A percentile compares a stretch with the other conserved stretches of the same genome.
These are phyloP conservation scores for Momotus momota DNA, from an alignment of 2,797 vertebrate species.

Conservation along the genomic window DNA sequence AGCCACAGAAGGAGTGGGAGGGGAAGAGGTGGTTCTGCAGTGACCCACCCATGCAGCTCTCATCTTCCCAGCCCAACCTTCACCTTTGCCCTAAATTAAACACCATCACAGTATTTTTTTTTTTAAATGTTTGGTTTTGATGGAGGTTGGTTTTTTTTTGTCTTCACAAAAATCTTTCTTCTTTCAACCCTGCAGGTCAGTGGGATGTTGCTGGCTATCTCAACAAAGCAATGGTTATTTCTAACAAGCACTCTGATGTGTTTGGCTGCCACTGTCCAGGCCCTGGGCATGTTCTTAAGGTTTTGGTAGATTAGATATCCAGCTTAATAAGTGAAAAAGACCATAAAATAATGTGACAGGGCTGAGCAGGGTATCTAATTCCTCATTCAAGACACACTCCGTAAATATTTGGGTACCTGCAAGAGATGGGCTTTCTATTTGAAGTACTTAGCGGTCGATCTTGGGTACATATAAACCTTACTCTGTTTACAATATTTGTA, in stretches of 20 bases:
- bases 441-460: constrained; percentile 77
- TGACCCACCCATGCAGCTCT: constrained; percentile 68
- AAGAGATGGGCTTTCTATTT: constrained; percentile 74
- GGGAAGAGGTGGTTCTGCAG: constrained; percentile 63
- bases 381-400: constrained; percentile 63
- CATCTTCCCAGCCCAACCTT: constrained; percentile 69
- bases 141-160: neutral
- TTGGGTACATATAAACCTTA: constrained; percentile 70
- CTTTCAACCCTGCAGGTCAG: neutral
- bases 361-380: constrained; percentile 57
- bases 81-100: constrained; percentile 79
- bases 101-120: neutral
- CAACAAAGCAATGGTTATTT: neutral
- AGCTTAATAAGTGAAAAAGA: constrained; percentile 36
- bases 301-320: neutral
- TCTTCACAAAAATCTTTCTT: neutral
- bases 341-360: constrained; percentile 46
- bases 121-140: neutral
- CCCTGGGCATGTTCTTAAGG: neutral
- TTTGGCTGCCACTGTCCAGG: neutral
- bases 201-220: constrained; percentile 10
- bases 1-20: constrained; percentile 17
- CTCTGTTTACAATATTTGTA: constrained; percentile 74
- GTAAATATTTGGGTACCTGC: constrained; percentile 80
- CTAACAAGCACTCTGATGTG: neutral